Evolutionary conservation across 1,140 invertebrate species (phyloP).

Genomic region (Drosophila auraria): DNA sequence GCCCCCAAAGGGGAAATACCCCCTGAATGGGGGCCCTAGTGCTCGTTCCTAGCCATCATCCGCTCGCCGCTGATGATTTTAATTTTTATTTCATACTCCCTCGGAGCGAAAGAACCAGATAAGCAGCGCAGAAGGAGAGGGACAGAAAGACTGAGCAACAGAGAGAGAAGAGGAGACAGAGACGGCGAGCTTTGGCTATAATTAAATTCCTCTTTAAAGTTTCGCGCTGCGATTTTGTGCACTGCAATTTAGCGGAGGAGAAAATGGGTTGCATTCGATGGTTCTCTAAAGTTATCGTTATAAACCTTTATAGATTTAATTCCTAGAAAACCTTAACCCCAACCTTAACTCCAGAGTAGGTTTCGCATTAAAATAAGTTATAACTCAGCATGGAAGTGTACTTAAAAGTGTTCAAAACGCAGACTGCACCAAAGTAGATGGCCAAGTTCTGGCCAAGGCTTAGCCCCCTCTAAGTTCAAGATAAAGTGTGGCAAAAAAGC

Average conservation of each 20-base stretch:
- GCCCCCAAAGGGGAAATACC: constrained; percentile 13
- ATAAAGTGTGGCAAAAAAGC: constrained; percentile 16
- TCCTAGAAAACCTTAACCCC: no score
- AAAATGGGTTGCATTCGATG: background rate
- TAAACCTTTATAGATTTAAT: no score
- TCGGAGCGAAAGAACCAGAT: constrained; percentile 21
- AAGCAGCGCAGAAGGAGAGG: background rate
- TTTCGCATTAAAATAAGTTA: background rate
- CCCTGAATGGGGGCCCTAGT: background rate
- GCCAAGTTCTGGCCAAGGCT: background rate
- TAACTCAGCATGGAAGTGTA: background rate
- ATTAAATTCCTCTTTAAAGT: constrained; percentile 79
- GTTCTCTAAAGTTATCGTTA: no score
- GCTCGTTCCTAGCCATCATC: constrained; percentile 14
- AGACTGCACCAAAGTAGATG: background rate
- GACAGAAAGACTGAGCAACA: background rate
- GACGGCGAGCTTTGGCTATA: constrained; percentile 53
- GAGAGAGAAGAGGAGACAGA: background rate
- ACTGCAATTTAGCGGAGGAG: constrained; percentile 9
- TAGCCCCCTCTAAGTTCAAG: background rate
- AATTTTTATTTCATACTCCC: constrained; percentile 50
- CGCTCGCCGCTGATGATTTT: constrained; percentile 31
- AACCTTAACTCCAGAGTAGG: no score
- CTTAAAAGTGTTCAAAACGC: background rate
- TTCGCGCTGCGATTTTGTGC: constrained; percentile 27